Conservation (phyloP, 2,113 vertebrate species). For the Psettodes erumei region DNA sequence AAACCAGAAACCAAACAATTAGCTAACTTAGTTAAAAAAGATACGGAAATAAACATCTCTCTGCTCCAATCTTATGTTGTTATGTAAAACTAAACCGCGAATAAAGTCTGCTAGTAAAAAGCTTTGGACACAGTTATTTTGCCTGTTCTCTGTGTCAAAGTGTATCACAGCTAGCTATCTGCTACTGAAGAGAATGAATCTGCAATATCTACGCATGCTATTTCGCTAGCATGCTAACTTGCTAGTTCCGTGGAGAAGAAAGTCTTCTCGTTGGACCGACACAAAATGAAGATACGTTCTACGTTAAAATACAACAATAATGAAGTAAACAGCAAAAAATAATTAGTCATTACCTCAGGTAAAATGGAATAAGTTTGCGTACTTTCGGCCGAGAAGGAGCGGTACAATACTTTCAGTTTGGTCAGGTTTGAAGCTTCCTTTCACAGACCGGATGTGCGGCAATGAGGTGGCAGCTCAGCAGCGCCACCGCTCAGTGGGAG, state of each 20-base stretch:
- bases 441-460: neutral
- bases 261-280: accelerated
- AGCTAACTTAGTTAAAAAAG: neutral
- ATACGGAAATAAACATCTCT: neutral
- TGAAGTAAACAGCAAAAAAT: accelerated
- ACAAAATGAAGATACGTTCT: neutral
- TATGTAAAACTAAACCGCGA: neutral
- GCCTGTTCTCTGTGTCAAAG: neutral
- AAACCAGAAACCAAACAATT: neutral
- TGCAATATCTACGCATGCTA: slow-evolving; percentile 74
- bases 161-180: slow-evolving; percentile 38
- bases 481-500: slow-evolving; percentile 49
- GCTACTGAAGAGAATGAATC: slow-evolving; percentile 71
- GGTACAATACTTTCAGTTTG: slow-evolving; percentile 65
- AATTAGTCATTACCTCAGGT: slow-evolving; percentile 12
- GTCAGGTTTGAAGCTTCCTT: slow-evolving; percentile 57
- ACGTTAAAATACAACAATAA: neutral
- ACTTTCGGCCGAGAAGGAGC: neutral
- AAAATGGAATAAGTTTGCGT: neutral
- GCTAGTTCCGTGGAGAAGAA: neutral
- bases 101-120: neutral
- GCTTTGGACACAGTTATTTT: neutral
- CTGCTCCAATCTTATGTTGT: neutral
- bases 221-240: slow-evolving; percentile 39
- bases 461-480: neutral